phyloP scores from a whole-genome alignment of 2,113 vertebrate species.

The Entomyzon cyanotis region DNA sequence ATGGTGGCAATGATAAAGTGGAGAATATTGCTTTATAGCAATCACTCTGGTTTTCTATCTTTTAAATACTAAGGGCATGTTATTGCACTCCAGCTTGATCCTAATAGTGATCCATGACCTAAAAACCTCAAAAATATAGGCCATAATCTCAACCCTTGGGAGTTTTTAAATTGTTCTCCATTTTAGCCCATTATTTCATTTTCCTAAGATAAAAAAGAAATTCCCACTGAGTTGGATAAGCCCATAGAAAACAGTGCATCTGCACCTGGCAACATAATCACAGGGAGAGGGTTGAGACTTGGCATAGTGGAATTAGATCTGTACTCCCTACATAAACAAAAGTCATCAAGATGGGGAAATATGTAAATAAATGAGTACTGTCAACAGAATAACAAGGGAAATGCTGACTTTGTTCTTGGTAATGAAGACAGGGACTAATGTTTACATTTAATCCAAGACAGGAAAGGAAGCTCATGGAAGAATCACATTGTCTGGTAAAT shows the following conservation, averaged over 20 bases:
- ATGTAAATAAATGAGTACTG: slow-evolving; percentile 8
- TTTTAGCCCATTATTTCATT: not conserved
- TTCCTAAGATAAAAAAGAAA: not conserved
- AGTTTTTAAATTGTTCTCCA: not conserved
- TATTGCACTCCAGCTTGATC: not conserved
- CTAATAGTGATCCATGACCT: not conserved
- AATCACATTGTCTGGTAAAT: not conserved
- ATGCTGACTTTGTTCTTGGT: not conserved
- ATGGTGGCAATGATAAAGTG: not conserved
- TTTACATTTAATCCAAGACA: not conserved
- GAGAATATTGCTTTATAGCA: not conserved
- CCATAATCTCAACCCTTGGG: not conserved
- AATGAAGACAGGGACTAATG: not conserved
- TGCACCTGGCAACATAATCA: not conserved
- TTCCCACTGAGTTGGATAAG: not conserved
- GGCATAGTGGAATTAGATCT: not conserved
- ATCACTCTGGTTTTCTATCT: not conserved
- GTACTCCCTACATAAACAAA: not conserved
- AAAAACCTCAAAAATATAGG: not conserved
- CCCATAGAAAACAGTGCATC: not conserved
- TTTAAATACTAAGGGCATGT: not conserved
- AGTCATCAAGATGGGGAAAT: slow-evolving; percentile 24
- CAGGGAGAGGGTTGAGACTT: not conserved
- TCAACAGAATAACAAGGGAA: slow-evolving; percentile 1
- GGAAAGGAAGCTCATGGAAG: not conserved